Percentiles rank a stretch among this genome's conserved stretches.
These are phyloP conservation scores for Eupithecia insigniata DNA, from an alignment of 2,888 invertebrate genomes.

Conservation along the genomic window DNA sequence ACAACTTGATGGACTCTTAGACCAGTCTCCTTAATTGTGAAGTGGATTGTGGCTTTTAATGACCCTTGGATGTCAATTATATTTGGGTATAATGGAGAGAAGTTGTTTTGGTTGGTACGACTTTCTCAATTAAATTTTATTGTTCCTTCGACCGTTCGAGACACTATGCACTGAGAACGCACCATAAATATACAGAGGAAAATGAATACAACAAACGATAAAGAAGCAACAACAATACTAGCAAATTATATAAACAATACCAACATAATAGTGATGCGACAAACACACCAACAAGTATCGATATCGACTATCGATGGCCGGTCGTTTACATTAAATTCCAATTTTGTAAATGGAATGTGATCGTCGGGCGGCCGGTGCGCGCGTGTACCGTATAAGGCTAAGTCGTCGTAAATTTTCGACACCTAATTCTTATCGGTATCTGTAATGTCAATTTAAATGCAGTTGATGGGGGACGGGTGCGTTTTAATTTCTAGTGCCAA, in stretches of 20 bases:
- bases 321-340: conserved; percentile 69
- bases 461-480: conserved; percentile 29
- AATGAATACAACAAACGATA: neutral
- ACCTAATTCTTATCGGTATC: conserved; percentile 63
- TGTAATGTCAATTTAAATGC: conserved; percentile 47
- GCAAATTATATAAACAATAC: conserved; percentile 54
- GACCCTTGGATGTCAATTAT: conserved; percentile 4
- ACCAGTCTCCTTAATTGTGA: neutral
- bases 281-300: conserved; percentile 51
- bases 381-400: conserved; percentile 56
- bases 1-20: neutral
- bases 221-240: conserved; percentile 10
- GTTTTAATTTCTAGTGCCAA: conserved; percentile 38
- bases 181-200: neutral
- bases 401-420: conserved; percentile 67
- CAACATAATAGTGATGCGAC: conserved; percentile 48
- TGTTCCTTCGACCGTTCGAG: neutral
- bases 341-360: conserved; percentile 68
- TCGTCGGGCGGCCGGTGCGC: conserved; percentile 60
- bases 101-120: neutral
- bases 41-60: neutral
- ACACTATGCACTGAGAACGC: neutral
- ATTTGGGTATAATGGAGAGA: neutral
- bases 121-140: neutral
- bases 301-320: conserved; percentile 36